Conservation (phyloP, 2,888 invertebrate species). For the Diadegma fenestrale region DNA sequence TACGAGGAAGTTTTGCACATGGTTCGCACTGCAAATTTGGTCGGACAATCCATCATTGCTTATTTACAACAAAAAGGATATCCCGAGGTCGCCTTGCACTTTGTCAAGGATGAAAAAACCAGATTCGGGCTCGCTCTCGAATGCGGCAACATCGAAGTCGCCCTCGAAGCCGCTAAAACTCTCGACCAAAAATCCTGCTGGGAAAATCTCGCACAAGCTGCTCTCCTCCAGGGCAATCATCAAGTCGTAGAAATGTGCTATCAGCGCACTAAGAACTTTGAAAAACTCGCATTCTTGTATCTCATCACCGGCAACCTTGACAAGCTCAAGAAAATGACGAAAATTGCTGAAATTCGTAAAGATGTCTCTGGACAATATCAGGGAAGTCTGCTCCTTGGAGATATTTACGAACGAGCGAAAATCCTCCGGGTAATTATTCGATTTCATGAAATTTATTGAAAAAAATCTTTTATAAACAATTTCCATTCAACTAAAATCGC, state of each 20-base stretch:
- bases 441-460: background rate
- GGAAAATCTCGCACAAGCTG: constrained; percentile 97
- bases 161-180: constrained; percentile 97
- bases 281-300: constrained; percentile 98
- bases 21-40: constrained; percentile 98
- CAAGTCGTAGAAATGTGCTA: constrained; percentile 99
- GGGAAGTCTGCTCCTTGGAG: constrained; percentile 96
- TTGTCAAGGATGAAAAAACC: constrained; percentile 99
- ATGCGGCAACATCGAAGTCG: constrained; percentile 99
- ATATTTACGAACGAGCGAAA: constrained; percentile 94
- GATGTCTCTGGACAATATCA: constrained; percentile 99
- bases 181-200: constrained; percentile 97
- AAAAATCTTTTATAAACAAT: background rate
- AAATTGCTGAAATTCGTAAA: constrained; percentile 99
- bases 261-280: constrained; percentile 99
- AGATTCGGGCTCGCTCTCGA: constrained; percentile 97
- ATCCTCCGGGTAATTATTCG: constrained; percentile 88
- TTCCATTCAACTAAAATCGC: background rate
- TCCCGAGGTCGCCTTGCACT: constrained; percentile 99
- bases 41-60: constrained; percentile 99
- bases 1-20: constrained; percentile 97
- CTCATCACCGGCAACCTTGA: constrained; percentile 99
- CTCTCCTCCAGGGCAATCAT: constrained; percentile 96
- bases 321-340: constrained; percentile 99
- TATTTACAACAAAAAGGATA: constrained; percentile 99